phyloP scores from a whole-genome alignment of 2,888 invertebrate genomes.

The Drosophila mulleri region DNA sequence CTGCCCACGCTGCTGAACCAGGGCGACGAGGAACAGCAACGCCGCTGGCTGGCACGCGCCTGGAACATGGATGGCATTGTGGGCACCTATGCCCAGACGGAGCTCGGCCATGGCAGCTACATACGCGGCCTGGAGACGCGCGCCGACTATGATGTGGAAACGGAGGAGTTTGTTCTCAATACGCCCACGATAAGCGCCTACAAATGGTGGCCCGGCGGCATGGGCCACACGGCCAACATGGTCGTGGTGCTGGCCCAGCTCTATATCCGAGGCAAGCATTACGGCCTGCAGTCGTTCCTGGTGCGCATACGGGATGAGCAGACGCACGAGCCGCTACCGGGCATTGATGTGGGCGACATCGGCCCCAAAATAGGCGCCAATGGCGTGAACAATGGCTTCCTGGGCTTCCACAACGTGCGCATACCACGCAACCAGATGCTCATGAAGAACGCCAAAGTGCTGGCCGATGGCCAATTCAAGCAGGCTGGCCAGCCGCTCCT shows the following conservation, averaged over 20 bases:
- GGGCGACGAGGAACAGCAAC: slow-evolving; percentile 93
- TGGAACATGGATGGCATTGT: slow-evolving; percentile 92
- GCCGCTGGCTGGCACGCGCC: slow-evolving; percentile 93
- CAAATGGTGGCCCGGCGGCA: slow-evolving; percentile 99
- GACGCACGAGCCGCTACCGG: slow-evolving; percentile 93
- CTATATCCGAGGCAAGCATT: slow-evolving; percentile 91
- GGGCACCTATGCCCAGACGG: slow-evolving; percentile 98
- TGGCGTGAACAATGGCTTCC: slow-evolving; percentile 95
- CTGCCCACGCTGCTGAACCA: slow-evolving; percentile 94
- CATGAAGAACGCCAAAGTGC: slow-evolving; percentile 96
- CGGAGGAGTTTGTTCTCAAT: slow-evolving; percentile 93
- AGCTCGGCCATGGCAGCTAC: slow-evolving; percentile 97
- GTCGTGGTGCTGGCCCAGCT: slow-evolving; percentile 96
- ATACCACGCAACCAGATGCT: slow-evolving; percentile 95
- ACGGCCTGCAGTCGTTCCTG: slow-evolving; percentile 96
- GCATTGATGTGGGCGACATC: slow-evolving; percentile 96
- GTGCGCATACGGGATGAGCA: slow-evolving; percentile 95
- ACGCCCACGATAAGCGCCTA: slow-evolving; percentile 94
- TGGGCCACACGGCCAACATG: slow-evolving; percentile 96
- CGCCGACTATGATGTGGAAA: slow-evolving; percentile 93
- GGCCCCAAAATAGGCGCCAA: slow-evolving; percentile 97
- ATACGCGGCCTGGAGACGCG: slow-evolving; percentile 95
- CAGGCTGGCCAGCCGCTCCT: slow-evolving; percentile 92
- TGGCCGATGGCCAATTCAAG: slow-evolving; percentile 94
- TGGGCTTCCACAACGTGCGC: slow-evolving; percentile 93